Conservation (phyloP, 2,888 invertebrate genomes). For the Lepidonotus clava region DNA sequence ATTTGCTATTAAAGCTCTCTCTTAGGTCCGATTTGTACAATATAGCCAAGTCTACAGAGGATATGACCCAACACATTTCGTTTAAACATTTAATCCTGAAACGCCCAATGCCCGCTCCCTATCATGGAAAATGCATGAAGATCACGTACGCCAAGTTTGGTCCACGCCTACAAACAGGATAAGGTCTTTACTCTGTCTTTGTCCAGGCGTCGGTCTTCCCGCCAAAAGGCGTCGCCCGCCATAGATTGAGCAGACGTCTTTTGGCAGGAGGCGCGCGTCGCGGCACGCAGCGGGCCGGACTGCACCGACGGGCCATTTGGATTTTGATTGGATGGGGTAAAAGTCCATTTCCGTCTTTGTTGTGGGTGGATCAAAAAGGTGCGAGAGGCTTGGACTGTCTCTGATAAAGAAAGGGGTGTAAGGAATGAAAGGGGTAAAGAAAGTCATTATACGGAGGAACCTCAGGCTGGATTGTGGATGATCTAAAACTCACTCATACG, state of each 20-base stretch:
- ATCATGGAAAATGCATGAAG: too few species aligned
- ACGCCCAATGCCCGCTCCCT: too few species aligned
- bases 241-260: slow-evolving; percentile 15
- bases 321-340: slow-evolving; percentile 44
- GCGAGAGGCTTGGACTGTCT: background rate
- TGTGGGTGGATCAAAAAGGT: slow-evolving; percentile 9
- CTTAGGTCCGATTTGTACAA: too few species aligned
- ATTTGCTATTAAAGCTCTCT: too few species aligned
- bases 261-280: slow-evolving; percentile 9
- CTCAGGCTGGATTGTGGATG: too few species aligned
- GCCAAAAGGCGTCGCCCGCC: background rate
- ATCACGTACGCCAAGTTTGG: too few species aligned
- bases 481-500: too few species aligned
- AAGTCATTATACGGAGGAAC: too few species aligned
- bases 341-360: slow-evolving; percentile 45
- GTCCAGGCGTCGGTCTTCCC: background rate
- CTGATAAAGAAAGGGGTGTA: background rate
- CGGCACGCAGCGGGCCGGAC: background rate
- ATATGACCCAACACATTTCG: too few species aligned
- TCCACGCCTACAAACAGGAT: background rate
- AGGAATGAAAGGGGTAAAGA: too few species aligned
- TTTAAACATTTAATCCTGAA: too few species aligned
- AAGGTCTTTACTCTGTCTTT: background rate
- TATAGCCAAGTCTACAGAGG: too few species aligned
- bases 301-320: background rate